Percentiles rank a stretch among this genome's conserved stretches.
phyloP scores from a whole-genome alignment of 2,888 invertebrate genomes.

The Agrotis clavis region DNA sequence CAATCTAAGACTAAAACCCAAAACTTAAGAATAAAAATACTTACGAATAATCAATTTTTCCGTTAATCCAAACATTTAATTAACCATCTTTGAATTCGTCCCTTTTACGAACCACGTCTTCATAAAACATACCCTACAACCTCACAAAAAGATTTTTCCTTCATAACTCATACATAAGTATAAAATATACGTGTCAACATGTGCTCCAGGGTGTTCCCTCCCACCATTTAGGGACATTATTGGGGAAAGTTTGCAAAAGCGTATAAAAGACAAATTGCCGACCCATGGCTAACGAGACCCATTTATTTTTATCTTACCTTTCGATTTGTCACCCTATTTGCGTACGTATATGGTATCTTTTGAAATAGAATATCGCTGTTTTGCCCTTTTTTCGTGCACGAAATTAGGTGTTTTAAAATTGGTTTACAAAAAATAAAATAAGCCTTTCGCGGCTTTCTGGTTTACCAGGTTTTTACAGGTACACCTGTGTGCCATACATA shows the following conservation, averaged over 20 bases:
- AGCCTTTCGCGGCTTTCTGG: too few species aligned
- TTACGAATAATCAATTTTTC: too few species aligned
- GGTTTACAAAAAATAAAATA: neutral
- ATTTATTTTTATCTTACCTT: slow-evolving; percentile 56
- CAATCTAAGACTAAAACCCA: neutral
- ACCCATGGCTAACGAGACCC: slow-evolving; percentile 54
- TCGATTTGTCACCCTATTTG: slow-evolving; percentile 40
- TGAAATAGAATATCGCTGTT: slow-evolving; percentile 13
- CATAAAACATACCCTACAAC: slow-evolving; percentile 20
- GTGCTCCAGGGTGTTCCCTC: slow-evolving; percentile 14
- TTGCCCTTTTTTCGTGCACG: neutral
- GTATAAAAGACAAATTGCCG: slow-evolving; percentile 53
- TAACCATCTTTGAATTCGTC: slow-evolving; percentile 5
- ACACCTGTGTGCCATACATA: too few species aligned
- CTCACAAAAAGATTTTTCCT: slow-evolving; percentile 25
- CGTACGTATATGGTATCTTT: slow-evolving; percentile 1
- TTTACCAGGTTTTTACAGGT: too few species aligned
- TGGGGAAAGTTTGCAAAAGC: slow-evolving; percentile 48
- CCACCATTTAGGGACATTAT: slow-evolving; percentile 45
- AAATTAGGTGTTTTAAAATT: neutral
- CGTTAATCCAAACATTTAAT: too few species aligned
- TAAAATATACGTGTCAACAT: slow-evolving; percentile 23
- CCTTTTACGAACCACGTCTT: slow-evolving; percentile 11
- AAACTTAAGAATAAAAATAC: neutral
- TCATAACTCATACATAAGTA: slow-evolving; percentile 3